Percentiles rank a stretch among this genome's conserved stretches.
phyloP scores from a whole-genome alignment of 2,113 vertebrate species.

The Leucopternis melanops region DNA sequence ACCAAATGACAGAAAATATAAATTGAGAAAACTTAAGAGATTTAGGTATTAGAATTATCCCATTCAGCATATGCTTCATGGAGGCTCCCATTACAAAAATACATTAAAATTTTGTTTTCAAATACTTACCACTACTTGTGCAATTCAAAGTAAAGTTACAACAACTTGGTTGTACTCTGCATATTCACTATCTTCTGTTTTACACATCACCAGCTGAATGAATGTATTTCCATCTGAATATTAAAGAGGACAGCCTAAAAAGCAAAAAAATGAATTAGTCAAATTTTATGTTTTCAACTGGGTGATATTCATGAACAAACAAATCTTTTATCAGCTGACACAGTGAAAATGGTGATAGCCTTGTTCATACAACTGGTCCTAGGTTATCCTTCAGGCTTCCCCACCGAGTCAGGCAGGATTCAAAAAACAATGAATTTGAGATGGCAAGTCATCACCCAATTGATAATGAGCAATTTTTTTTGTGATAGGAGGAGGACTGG shows the following conservation, averaged over 20 bases:
- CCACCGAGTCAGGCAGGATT: neutral
- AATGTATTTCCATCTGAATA: neutral
- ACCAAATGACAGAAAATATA: neutral
- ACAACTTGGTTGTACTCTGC: neutral
- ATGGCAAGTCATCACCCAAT: neutral
- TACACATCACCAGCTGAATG: neutral
- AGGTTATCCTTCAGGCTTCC: neutral
- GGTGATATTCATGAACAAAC: neutral
- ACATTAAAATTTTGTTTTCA: neutral
- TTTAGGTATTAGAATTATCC: neutral
- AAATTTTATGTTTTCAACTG: neutral
- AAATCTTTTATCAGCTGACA: neutral
- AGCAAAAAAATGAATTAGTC: neutral
- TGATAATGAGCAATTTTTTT: neutral
- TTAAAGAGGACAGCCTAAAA: neutral
- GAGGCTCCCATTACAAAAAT: neutral
- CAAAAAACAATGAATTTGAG: neutral
- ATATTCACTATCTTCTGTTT: neutral
- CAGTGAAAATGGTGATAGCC: neutral
- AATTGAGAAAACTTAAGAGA: neutral
- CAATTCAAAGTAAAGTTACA: neutral
- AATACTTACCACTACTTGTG: neutral
- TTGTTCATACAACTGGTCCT: neutral
- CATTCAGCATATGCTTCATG: neutral
- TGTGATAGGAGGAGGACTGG: neutral